phyloP scores from a whole-genome alignment of 2,113 vertebrate genomes.

The Puffinus mauretanicus region DNA sequence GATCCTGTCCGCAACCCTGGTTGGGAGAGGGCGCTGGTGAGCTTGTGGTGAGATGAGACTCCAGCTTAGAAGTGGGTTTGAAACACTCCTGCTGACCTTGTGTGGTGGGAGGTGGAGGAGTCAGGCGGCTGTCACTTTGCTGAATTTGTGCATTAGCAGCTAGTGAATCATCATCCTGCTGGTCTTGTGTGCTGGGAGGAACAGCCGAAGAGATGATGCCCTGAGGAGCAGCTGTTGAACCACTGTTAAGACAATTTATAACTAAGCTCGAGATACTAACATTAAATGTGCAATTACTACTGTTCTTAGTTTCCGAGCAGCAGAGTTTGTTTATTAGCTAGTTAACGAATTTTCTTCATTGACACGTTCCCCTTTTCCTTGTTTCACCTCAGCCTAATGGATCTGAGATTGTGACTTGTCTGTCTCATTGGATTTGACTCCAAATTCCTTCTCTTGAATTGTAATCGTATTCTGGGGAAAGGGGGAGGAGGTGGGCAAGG shows the following conservation, averaged over 20 bases:
- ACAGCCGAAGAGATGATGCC: conserved; percentile 15
- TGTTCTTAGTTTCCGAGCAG: background rate
- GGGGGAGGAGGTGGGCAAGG: background rate
- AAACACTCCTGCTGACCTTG: background rate
- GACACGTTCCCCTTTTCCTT: background rate
- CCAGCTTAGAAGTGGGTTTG: background rate
- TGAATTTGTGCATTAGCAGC: conserved; percentile 26
- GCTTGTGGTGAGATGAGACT: background rate
- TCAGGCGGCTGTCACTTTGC: background rate
- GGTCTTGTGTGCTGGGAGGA: conserved; percentile 4
- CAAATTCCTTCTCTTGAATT: background rate
- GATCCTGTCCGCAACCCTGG: background rate
- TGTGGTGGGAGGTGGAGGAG: background rate
- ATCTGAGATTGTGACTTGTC: background rate
- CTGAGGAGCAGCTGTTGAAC: conserved; percentile 50
- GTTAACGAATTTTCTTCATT: background rate
- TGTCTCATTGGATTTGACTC: background rate
- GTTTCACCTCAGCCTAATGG: background rate
- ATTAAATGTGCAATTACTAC: background rate
- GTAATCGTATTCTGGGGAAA: background rate
- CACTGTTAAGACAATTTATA: conserved; percentile 41
- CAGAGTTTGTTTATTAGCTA: background rate
- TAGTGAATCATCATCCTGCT: conserved; percentile 51
- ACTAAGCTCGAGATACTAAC: background rate
- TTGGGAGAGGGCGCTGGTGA: background rate